Conservation (phyloP, 2,113 vertebrate species). For the Hydrochoerus hydrochaeris region DNA sequence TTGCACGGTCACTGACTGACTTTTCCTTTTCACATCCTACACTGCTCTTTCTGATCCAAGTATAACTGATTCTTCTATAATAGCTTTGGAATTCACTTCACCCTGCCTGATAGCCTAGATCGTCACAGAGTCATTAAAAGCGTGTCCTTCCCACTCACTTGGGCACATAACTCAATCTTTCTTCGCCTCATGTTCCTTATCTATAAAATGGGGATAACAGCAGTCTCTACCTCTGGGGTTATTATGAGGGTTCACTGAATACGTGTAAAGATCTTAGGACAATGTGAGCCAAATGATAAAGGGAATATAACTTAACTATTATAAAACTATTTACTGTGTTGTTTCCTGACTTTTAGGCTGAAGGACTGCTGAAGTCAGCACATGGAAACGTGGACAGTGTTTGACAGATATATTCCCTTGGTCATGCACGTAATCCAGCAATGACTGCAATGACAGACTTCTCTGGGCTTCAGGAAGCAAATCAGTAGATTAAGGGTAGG, state of each 20-base stretch:
- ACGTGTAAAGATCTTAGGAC: not conserved
- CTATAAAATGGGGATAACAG: not conserved
- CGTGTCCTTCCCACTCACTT: not conserved
- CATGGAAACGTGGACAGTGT: not conserved
- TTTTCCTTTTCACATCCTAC: constrained; percentile 28
- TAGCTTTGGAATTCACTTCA: constrained; percentile 29
- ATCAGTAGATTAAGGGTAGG: not conserved
- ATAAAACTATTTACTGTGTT: not conserved
- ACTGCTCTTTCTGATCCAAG: constrained; percentile 40
- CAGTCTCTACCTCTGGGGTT: not conserved
- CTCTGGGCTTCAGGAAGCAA: not conserved
- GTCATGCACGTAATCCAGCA: not conserved
- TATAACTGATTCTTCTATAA: not conserved
- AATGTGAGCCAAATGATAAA: not conserved
- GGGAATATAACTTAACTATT: not conserved
- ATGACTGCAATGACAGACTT: not conserved
- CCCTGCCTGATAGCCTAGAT: not conserved
- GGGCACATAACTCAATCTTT: not conserved
- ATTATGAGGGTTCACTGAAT: constrained; percentile 20
- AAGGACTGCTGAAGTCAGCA: not conserved
- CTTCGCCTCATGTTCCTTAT: not conserved
- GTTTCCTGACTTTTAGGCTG: not conserved
- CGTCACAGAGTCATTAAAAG: not conserved
- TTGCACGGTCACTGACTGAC: constrained; percentile 1
- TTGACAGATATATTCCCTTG: not conserved